Percentiles rank a stretch among this genome's conserved stretches.
Conservation (phyloP, 2,113 vertebrate species). For the Octodon degus region DNA sequence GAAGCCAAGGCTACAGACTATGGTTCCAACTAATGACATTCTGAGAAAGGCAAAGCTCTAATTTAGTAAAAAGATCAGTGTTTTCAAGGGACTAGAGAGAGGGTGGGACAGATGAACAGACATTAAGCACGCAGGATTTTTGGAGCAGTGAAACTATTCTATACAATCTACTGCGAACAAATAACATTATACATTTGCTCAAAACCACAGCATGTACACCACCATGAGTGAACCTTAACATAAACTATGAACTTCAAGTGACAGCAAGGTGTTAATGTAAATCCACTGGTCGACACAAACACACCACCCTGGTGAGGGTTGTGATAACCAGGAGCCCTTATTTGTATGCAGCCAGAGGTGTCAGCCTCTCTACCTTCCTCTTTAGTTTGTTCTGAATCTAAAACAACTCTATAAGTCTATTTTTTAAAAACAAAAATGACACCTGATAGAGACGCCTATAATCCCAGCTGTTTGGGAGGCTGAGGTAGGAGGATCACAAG, state of each 20-base stretch:
- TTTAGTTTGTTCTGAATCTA: not conserved
- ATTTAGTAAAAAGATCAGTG: not conserved
- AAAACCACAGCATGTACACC: not conserved
- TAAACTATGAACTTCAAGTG: not conserved
- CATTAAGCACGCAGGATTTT: not conserved
- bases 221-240: not conserved
- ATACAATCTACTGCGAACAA: not conserved
- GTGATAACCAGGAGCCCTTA: not conserved
- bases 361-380: not conserved
- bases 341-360: not conserved
- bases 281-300: not conserved
- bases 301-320: not conserved
- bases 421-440: slow-evolving; percentile 12
- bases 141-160: not conserved
- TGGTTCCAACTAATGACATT: not conserved
- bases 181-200: not conserved
- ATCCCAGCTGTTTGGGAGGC: not conserved
- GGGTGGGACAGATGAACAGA: not conserved
- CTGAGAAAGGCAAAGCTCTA: not conserved
- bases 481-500: not conserved
- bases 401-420: not conserved
- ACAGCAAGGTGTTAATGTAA: not conserved
- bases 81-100: not conserved
- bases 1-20: not conserved
- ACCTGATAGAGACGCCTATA: not conserved